Evolutionary conservation across 2,888 invertebrate genomes (phyloP).

Genomic region (Altica lythri): DNA sequence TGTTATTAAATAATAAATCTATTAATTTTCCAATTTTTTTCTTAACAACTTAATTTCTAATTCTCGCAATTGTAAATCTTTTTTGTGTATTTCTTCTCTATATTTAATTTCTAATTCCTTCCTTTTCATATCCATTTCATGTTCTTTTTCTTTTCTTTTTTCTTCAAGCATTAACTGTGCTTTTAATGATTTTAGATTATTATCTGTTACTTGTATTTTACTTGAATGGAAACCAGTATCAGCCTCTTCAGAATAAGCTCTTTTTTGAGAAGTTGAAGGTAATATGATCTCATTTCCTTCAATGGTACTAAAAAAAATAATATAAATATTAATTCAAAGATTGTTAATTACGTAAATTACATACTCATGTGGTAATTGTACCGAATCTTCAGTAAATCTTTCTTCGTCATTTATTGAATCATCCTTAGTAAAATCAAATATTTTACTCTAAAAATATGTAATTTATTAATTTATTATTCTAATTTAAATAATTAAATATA

Average conservation of each 20-base stretch:
- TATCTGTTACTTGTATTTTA: neutral
- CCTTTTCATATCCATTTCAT: slow-evolving; percentile 3
- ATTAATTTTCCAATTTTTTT: neutral
- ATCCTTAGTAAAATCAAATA: neutral
- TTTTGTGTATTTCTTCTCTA: slow-evolving; percentile 5
- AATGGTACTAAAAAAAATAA: neutral
- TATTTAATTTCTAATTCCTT: neutral
- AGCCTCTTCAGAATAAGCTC: neutral
- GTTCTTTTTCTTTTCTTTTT: neutral
- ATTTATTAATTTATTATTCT: neutral
- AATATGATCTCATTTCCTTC: neutral
- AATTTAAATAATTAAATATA: no score
- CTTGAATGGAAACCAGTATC: neutral
- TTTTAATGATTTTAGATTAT: neutral
- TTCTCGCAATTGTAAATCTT: slow-evolving; percentile 1
- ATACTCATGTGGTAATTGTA: neutral
- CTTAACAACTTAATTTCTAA: neutral
- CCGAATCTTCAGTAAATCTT: neutral
- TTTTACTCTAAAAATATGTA: slow-evolving; percentile 1
- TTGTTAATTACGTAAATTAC: neutral
- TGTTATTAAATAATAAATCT: neutral
- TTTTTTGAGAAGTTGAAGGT: slow-evolving; percentile 4
- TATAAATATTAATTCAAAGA: neutral
- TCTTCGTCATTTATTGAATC: neutral
- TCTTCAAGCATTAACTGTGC: neutral